Evolutionary conservation across 2,113 vertebrate species (phyloP), one percentile per base, ranked within the genome.

Genomic region (Australoheros scitulus): DNA sequence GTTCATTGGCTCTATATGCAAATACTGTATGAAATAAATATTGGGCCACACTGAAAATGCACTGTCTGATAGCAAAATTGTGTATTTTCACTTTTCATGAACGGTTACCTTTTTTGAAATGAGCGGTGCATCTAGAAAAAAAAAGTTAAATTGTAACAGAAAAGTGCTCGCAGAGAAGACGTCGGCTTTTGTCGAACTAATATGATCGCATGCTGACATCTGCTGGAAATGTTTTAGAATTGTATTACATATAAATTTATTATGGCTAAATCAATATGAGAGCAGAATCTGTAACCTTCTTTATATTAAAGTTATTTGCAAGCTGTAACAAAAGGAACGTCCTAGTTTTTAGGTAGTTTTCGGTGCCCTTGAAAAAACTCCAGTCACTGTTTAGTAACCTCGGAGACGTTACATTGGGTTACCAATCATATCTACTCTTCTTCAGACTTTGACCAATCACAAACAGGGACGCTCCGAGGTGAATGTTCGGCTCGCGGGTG

Each of bases 361-460:
- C 2, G 20, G 17, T 58, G 88, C 22, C 68, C 41, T 85, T 88
- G 32, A 83, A 80, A 80, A 47, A 50, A 50, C 17, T 61, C n/a
- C 3, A 11, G 36, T 85, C 58, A 77, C 10, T 22, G n/a, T 88
- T 90, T 52, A 17, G 38, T 78, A 80, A 93, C 7, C 0, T 77
- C 56, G 1, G 5, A 18, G 5, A 20, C 7, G 3, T 26, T 0
- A 60, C 10, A 6, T 4, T 2, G 2, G 3, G n/a, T 0, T 77
- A 26, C 89, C 93, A 93, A 94, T 91, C 81, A 83, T 0, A 29
- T 22, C 2, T 0, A 2, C 1, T 9, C 15, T 84, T 81, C 41
- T 65, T 86, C 2, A 0, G 0, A 0, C 0, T 0, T 7, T 1
- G 26, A 72, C 92, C 86, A 92, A 93, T 80, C 70, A 56, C 0